Conservation (phyloP, 92 coral and sea anemone genomes). For the Diadumene lineata region DNA sequence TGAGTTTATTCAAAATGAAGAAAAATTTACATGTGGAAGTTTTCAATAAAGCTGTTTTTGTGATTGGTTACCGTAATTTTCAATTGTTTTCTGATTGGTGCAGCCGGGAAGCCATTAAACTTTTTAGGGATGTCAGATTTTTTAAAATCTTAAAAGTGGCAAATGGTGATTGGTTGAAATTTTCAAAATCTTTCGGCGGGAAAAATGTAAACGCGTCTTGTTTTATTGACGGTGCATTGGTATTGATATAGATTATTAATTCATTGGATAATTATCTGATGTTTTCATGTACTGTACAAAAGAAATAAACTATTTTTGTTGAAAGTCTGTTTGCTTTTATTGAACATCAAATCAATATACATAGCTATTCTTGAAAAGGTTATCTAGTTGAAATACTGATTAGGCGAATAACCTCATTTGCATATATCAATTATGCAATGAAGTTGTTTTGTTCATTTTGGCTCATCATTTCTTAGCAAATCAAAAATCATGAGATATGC, state of each 20-base stretch:
- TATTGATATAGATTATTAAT: background rate
- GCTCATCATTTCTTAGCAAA: too few relatives aligned
- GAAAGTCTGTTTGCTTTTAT: too few relatives aligned
- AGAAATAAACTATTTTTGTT: background rate
- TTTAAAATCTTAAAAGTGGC: too few relatives aligned
- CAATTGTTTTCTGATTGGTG: background rate
- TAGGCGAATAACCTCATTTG: too few relatives aligned
- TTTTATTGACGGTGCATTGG: background rate
- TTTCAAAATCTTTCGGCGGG: background rate
- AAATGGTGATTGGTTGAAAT: conserved; percentile 1
- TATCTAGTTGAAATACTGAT: too few relatives aligned
- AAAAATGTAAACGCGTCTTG: background rate
- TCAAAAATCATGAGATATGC: too few relatives aligned
- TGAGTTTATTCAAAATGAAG: background rate
- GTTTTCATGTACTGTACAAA: conserved; percentile 2
- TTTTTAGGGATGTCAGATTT: background rate
- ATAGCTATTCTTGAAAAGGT: background rate
- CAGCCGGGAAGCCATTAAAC: background rate
- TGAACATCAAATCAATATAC: too few relatives aligned
- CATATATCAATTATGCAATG: too few relatives aligned
- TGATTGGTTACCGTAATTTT: background rate
- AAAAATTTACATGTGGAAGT: background rate
- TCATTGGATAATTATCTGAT: background rate
- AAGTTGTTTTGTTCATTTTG: too few relatives aligned
- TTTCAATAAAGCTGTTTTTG: background rate